These are phyloP conservation scores for Plestiodon gilberti DNA, from an alignment of 2,113 vertebrate species.

Conservation along the genomic window DNA sequence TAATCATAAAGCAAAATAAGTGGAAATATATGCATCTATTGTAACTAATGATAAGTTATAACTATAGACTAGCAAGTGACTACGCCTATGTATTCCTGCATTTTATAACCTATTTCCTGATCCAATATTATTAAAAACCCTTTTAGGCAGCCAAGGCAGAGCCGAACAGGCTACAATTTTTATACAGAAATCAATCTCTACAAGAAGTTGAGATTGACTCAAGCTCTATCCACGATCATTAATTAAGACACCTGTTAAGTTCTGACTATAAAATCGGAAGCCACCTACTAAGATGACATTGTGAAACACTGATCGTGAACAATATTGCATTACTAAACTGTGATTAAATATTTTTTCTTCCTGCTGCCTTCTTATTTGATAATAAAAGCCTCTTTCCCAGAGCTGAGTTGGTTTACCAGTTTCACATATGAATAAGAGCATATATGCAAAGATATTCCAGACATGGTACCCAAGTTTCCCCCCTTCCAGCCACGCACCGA, in stretches of 20 bases:
- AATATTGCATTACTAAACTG: not conserved
- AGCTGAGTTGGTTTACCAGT: not conserved
- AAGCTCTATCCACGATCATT: not conserved
- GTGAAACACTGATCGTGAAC: not conserved
- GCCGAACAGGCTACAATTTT: not conserved
- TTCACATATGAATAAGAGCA: not conserved
- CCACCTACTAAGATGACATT: not conserved
- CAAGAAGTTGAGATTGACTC: not conserved
- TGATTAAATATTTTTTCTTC: not conserved
- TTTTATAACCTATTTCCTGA: not conserved
- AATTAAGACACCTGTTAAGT: not conserved
- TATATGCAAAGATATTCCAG: not conserved
- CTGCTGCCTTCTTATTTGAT: not conserved
- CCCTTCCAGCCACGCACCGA: not conserved
- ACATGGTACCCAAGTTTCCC: not conserved
- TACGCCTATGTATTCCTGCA: not conserved
- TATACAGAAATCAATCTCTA: slow-evolving; percentile 1
- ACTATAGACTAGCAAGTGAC: not conserved
- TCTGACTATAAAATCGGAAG: not conserved
- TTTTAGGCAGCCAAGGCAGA: not conserved
- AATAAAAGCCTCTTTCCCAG: not conserved
- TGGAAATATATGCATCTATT: not conserved
- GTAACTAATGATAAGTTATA: not conserved
- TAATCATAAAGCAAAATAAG: not conserved
- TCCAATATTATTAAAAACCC: not conserved